Conservation (phyloP, 2,888 invertebrate species). For the Drosophila anceps region DNA sequence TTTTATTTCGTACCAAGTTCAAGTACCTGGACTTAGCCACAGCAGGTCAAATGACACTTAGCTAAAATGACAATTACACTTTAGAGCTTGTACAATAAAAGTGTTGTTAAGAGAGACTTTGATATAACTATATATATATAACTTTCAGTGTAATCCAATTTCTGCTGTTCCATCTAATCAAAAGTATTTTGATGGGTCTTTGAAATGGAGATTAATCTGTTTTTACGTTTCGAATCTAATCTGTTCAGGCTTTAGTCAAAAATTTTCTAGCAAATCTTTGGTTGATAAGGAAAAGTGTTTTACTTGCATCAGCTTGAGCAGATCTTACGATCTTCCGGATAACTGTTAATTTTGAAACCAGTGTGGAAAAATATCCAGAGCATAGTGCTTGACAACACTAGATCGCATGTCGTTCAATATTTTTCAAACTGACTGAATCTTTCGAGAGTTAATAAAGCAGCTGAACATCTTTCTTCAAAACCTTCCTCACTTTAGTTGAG, state of each 20-base stretch:
- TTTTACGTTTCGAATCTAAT: not conserved
- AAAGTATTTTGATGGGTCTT: not conserved
- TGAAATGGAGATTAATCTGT: not conserved
- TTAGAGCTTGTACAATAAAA: conserved; percentile 1
- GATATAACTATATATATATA: not conserved
- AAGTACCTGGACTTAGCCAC: conserved; percentile 36
- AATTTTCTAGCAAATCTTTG: not conserved
- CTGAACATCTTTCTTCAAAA: not conserved
- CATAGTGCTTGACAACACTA: not conserved
- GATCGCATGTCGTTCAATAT: not conserved
- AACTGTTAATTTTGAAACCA: not conserved
- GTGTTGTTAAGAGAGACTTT: not conserved
- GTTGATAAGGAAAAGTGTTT: not conserved
- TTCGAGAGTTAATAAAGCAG: not conserved
- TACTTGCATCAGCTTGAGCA: not conserved
- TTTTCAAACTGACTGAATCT: not conserved
- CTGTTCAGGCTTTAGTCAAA: not conserved
- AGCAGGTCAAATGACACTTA: conserved; percentile 46
- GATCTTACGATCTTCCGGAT: not conserved
- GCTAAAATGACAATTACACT: conserved; percentile 22
- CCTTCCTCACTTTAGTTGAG: too few relatives aligned
- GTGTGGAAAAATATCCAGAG: not conserved
- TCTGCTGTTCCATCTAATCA: not conserved
- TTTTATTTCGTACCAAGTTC: conserved; percentile 38
- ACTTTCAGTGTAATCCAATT: not conserved